phyloP scores from a whole-genome alignment of 2,113 vertebrate genomes.

The Epinephelus cyanopodus region DNA sequence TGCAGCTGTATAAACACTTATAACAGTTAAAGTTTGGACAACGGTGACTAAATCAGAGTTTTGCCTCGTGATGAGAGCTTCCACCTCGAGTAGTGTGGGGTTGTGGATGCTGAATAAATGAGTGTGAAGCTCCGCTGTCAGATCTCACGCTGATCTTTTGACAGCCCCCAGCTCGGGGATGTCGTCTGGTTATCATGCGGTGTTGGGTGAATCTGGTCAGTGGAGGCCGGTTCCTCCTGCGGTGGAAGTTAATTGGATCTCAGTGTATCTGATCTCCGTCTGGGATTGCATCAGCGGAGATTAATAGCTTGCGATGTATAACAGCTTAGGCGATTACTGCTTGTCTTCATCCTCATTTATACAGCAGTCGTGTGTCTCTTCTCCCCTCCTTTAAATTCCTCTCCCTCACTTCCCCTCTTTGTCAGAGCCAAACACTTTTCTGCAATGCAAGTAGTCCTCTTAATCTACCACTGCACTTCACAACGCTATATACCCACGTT shows the following conservation, averaged over 20 bases:
- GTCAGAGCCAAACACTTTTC: slow-evolving; percentile 11
- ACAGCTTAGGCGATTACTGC: slow-evolving; percentile 65
- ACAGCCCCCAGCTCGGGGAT: slow-evolving; percentile 30
- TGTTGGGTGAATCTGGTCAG: slow-evolving; percentile 39
- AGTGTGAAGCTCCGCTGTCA: slow-evolving; percentile 40
- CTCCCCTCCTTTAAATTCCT: slow-evolving; percentile 17
- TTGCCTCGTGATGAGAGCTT: slow-evolving; percentile 31
- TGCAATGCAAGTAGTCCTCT: not conserved
- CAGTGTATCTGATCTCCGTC: slow-evolving; percentile 56
- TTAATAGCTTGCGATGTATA: slow-evolving; percentile 66
- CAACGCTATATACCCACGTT: not conserved
- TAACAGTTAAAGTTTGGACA: slow-evolving; percentile 36
- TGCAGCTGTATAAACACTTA: slow-evolving; percentile 75
- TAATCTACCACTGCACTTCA: not conserved
- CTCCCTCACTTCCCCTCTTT: slow-evolving; percentile 22
- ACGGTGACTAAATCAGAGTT: slow-evolving; percentile 25
- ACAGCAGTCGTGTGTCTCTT: slow-evolving; percentile 13
- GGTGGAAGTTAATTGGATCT: slow-evolving; percentile 75
- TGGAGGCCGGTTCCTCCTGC: slow-evolving; percentile 31
- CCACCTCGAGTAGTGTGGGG: not conserved
- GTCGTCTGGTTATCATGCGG: slow-evolving; percentile 30
- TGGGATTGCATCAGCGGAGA: slow-evolving; percentile 55
- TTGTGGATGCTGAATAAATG: slow-evolving; percentile 49
- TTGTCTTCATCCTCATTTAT: slow-evolving; percentile 60
- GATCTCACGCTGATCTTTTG: slow-evolving; percentile 45